Evolutionary conservation across 1,140 invertebrate genomes (phyloP), one percentile per base, ranked within the genome.

Genomic region (Leguminivora glycinivorella): DNA sequence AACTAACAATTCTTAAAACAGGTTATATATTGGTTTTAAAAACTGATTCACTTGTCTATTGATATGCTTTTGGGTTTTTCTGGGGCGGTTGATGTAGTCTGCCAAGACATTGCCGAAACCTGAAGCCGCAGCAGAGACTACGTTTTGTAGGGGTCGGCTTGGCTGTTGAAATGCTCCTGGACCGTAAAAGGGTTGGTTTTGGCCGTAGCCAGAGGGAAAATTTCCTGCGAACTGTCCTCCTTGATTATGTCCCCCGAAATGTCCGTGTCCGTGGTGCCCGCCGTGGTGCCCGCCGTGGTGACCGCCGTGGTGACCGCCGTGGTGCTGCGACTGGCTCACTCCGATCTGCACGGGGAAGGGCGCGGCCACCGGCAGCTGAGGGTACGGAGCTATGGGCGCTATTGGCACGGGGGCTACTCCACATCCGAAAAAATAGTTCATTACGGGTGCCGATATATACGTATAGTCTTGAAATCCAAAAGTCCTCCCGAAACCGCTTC

Each of bases 351-450:
- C 40, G 52, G 74, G 74, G 52, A 56, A 75, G 5, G 75, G 74
- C 0, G 73, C 69, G 4, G 71, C 60, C 52, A 74, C 68, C 63
- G 70, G 31, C 0, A 75, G 40, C 0, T 78, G 74, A 0, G 72
- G 79, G 10, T 72, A 22, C 1, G 75, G 70, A 22, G 60, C 69
- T 10, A 70, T 58, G 0, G 72, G 52, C 4, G 74, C 71, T 6
- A 72, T 67, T 0, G 75, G 75, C 24, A 74, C 3, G 24, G 74
- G 63, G 1, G 71, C 71, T 2, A 78, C 77, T 7, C 83, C 83
- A 70, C 85, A 88, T 2, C 83, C 83, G n/a, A 84, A 84, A 73
- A 84, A 87, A 25, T 88, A 88, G 70, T 88, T 88, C 66, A 75
- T 87, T 1, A 87, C 82, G 4, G 86, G 86, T 58, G 86, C 86